A percentile compares a stretch with the other conserved stretches of the same genome.
Evolutionary conservation across 2,113 vertebrate species (phyloP).

Genomic region (Ctenomys sociabilis): DNA sequence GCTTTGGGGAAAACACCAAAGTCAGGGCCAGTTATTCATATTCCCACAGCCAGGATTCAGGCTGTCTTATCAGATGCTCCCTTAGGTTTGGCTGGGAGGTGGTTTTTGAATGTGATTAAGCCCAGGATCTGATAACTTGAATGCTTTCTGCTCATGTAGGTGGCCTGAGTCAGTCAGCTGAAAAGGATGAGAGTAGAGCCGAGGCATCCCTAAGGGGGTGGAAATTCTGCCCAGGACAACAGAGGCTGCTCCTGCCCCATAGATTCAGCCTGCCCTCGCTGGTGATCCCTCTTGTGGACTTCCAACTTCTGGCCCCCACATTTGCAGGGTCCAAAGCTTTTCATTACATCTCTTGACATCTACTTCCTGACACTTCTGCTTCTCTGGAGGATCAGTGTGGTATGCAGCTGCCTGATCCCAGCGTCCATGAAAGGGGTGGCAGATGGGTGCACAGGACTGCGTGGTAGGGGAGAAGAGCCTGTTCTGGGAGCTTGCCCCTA

Average conservation of each 20-base stretch:
- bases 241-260: neutral
- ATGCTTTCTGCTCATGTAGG: neutral
- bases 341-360: neutral
- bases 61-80: neutral
- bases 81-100: neutral
- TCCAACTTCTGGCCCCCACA: neutral
- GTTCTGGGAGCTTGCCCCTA: neutral
- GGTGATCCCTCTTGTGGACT: neutral
- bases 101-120: neutral
- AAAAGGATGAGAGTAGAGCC: neutral
- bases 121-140: neutral
- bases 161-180: neutral
- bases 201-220: neutral
- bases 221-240: neutral
- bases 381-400: neutral
- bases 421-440: neutral
- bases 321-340: neutral
- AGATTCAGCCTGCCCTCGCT: neutral
- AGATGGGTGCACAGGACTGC: neutral
- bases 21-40: neutral
- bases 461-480: neutral
- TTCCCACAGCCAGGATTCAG: neutral
- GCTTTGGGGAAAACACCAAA: neutral
- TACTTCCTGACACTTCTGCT: neutral
- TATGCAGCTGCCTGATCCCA: neutral